phyloP scores from a whole-genome alignment of 2,113 vertebrate species.

The Dromas ardeola region DNA sequence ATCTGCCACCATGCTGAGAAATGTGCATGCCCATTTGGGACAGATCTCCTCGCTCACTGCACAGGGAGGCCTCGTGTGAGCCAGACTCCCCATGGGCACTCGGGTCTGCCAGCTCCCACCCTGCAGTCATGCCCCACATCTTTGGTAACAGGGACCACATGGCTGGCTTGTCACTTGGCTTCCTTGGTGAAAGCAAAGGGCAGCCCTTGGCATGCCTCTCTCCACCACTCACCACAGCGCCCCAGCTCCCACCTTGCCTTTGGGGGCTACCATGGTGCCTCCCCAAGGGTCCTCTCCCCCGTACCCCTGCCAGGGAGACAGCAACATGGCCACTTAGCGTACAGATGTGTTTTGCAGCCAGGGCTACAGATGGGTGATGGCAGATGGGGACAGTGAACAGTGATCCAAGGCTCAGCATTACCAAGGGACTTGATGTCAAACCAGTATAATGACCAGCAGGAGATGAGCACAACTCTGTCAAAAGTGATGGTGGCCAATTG shows the following conservation, averaged over 20 bases:
- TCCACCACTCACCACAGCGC: no score
- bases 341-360: neutral
- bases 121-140: neutral
- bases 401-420: neutral
- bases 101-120: neutral
- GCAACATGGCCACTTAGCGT: neutral
- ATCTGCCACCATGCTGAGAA: neutral
- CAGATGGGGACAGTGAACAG: neutral
- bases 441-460: accelerated
- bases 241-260: neutral
- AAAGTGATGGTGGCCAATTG: neutral
- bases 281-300: neutral
- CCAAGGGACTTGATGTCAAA: neutral
- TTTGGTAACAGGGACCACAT: neutral
- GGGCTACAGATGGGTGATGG: neutral
- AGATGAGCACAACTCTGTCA: neutral
- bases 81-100: neutral
- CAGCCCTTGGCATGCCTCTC: neutral
- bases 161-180: neutral
- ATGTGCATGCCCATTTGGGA: neutral
- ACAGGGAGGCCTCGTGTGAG: neutral
- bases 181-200: neutral
- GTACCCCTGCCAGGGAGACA: neutral
- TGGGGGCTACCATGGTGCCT: accelerated
- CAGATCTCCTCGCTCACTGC: neutral